A percentile compares a stretch with the other conserved stretches of the same genome.
phyloP scores from a whole-genome alignment of 2,113 vertebrate species.

The Calonectris borealis region DNA sequence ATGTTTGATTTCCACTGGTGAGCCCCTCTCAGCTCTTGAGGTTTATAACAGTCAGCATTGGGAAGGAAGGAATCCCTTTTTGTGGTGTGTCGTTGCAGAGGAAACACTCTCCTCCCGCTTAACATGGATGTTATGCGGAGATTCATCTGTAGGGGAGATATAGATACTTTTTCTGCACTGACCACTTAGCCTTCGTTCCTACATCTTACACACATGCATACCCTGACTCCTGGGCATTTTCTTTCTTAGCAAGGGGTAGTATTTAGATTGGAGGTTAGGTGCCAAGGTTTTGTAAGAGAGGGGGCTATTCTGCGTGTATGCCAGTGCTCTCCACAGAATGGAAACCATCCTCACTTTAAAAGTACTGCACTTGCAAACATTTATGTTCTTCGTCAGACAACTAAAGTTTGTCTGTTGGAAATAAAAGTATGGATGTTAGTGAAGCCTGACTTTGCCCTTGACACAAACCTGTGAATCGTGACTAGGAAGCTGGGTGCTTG shows the following conservation, averaged over 20 bases:
- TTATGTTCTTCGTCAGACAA: background rate
- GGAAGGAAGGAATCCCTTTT: background rate
- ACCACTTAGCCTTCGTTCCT: background rate
- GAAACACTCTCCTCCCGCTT: background rate
- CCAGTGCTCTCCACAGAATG: background rate
- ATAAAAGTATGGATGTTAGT: background rate
- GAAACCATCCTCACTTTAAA: background rate
- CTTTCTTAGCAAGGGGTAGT: background rate
- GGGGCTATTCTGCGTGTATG: background rate
- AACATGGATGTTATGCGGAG: background rate
- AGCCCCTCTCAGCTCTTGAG: background rate
- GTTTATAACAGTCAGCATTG: background rate
- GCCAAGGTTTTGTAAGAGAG: background rate
- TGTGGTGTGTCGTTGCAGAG: background rate
- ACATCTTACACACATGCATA: background rate
- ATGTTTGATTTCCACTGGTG: background rate
- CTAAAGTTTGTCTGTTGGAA: background rate
- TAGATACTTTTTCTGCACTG: background rate
- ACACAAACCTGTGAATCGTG: background rate
- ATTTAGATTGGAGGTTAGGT: too few relatives aligned
- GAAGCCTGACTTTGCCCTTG: background rate
- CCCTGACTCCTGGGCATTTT: background rate
- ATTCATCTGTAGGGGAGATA: background rate
- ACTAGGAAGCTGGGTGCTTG: background rate
- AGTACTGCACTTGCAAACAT: background rate